phyloP scores from a whole-genome alignment of 2,888 invertebrate genomes.

The Trichogramma evanescens region DNA sequence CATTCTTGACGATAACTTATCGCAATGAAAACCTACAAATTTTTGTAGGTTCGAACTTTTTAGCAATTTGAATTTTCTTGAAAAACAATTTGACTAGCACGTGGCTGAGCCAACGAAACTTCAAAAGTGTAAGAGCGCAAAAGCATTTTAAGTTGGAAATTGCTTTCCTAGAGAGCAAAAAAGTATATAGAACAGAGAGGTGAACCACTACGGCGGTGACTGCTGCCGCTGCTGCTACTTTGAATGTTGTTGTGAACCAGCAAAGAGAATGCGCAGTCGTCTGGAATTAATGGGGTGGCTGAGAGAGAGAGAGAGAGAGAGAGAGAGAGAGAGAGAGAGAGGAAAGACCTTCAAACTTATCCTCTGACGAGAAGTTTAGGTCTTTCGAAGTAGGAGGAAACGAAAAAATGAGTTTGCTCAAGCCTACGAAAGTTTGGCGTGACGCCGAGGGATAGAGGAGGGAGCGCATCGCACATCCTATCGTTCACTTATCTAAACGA shows the following conservation, averaged over 20 bases:
- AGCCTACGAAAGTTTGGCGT: constrained; percentile 47
- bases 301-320: constrained; percentile 5
- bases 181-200: too few relatives aligned
- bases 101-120: too few relatives aligned
- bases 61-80: too few relatives aligned
- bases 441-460: constrained; percentile 26
- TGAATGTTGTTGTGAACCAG: constrained; percentile 29
- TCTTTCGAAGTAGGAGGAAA: constrained; percentile 20
- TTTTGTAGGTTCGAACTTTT: too few relatives aligned
- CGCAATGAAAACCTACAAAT: too few relatives aligned
- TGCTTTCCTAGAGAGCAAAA: too few relatives aligned
- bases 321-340: constrained; percentile 5
- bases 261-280: constrained; percentile 45
- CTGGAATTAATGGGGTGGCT: constrained; percentile 47
- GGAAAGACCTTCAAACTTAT: constrained; percentile 37
- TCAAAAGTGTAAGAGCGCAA: too few relatives aligned
- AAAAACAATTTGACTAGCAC: too few relatives aligned
- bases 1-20: too few relatives aligned
- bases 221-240: constrained; percentile 10
- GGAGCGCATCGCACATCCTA: constrained; percentile 39
- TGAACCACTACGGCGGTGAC: constrained; percentile 24
- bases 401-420: not conserved
- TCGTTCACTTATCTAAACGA: constrained; percentile 19
- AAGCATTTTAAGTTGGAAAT: too few relatives aligned
- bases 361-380: constrained; percentile 40